Evolutionary conservation across 2,888 invertebrate species (phyloP), one percentile per base, ranked within the genome.

Genomic region (Ypsolopha scabrella): DNA sequence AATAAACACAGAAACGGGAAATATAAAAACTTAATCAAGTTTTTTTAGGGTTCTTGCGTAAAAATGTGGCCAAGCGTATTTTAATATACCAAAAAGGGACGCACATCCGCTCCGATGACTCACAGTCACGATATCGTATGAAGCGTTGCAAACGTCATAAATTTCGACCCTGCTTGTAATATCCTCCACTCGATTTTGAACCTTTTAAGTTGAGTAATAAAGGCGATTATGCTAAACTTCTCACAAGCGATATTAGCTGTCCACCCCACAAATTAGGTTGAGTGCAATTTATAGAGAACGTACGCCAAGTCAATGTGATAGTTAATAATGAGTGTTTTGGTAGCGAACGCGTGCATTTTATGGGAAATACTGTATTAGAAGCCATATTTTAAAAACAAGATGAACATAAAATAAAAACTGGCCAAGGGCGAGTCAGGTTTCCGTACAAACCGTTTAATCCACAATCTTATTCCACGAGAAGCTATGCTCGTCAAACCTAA

Each of bases 181-280:
- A 24, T 34, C 34, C 6, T 35, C 33, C 46, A 24, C 10, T 9
- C 46, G 9, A 34, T 34, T 34, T 45, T 46, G 33, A 35, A 34
- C 46, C n/a, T 34, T 46, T 34, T 9, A 6, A 10, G n/a, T 9
- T 4, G 1, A 35, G 10, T n/a, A 34, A 10, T 10, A 34, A n/a
- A 34, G 13, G 44, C 13, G 33, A 10, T 44, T 44, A 13, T 34
- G 35, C 6, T 34, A n/a, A 33, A 35, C 9, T 35, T 7, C 8
- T 13, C 14, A 45, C 36, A 13, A 11, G n/a, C n/a, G 38, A 6
- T 35, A 14, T 39, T 34, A 9, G 13, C 41, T 48, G 11, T 38
- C 41, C 46, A 48, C 67, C 69, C 69, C 64, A 62, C 68, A 65
- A 71, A 74, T 75, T 78, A 72, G 62, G 56, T 65, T 63, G 64